These are phyloP conservation scores for Meiosimyza decipiens DNA, from an alignment of 2,888 invertebrate species.

Conservation along the genomic window DNA sequence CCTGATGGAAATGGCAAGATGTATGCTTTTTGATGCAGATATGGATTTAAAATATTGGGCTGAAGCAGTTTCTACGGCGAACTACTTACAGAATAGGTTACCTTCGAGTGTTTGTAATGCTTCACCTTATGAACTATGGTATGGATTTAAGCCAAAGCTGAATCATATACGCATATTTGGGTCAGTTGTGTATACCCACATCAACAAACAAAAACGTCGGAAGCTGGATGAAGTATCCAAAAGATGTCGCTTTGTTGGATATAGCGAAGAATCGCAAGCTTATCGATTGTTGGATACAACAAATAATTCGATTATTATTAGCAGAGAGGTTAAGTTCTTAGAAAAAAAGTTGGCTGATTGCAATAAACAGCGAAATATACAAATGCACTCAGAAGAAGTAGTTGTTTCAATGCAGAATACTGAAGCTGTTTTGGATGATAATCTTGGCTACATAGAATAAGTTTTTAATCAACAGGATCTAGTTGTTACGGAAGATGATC, in stretches of 20 bases:
- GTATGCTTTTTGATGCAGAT: conserved; percentile 23
- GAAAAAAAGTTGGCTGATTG: not conserved
- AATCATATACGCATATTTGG: conserved; percentile 11
- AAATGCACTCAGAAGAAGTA: too few species aligned
- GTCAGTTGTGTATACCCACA: not conserved
- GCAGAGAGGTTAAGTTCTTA: not conserved
- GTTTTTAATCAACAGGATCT: too few species aligned
- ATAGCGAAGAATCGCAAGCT: conserved; percentile 2
- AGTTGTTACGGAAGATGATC: too few species aligned
- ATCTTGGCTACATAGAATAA: too few species aligned
- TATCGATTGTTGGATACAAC: conserved; percentile 1
- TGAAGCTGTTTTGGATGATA: not conserved
- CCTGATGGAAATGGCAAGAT: conserved; percentile 14
- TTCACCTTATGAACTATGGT: conserved; percentile 22
- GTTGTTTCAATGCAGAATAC: not conserved
- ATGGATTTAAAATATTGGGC: conserved; percentile 27
- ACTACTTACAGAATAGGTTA: conserved; percentile 25
- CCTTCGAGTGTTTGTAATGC: conserved; percentile 9
- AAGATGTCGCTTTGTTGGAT: not conserved
- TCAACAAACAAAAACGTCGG: conserved; percentile 3
- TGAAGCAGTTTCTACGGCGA: conserved; percentile 20
- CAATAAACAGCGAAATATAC: not conserved
- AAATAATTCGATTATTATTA: too few species aligned
- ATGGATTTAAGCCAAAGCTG: conserved; percentile 15
- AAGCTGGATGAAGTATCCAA: not conserved